phyloP scores from a whole-genome alignment of 2,797 vertebrate species.

The Chloroceryle amazona region DNA sequence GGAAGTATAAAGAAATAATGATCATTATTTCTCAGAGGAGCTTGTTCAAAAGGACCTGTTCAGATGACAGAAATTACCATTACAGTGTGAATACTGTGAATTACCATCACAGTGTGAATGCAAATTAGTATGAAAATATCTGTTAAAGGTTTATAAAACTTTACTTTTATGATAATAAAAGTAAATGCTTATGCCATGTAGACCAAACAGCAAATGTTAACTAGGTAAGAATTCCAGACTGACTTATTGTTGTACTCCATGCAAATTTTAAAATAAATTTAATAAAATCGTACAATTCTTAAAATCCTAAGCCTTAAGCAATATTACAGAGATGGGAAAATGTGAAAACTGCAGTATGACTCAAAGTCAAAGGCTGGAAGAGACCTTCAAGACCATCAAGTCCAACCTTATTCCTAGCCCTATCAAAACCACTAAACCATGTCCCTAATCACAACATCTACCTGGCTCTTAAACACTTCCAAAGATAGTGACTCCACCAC shows the following conservation, averaged over 20 bases:
- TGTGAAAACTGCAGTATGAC: background rate
- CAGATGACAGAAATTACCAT: background rate
- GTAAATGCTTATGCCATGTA: background rate
- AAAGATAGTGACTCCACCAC: no score
- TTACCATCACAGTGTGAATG: background rate
- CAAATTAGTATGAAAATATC: background rate
- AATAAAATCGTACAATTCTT: background rate
- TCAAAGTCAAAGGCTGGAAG: no score
- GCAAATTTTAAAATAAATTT: background rate
- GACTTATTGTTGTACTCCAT: accelerated
- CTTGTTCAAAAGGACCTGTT: background rate
- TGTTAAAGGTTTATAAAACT: background rate
- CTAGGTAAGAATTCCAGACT: background rate
- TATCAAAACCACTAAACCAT: no score
- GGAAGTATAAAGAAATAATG: background rate
- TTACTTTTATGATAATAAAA: background rate
- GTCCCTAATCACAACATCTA: no score
- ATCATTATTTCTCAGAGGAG: background rate
- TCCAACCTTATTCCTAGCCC: no score
- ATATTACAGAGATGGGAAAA: background rate
- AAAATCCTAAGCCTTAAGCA: background rate
- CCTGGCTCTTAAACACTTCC: no score
- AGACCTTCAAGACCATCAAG: no score
- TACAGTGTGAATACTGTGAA: background rate
- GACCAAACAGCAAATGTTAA: background rate